Evolutionary conservation across 2,797 vertebrate genomes (phyloP).

Genomic region (Crocodylus rhombifer): DNA sequence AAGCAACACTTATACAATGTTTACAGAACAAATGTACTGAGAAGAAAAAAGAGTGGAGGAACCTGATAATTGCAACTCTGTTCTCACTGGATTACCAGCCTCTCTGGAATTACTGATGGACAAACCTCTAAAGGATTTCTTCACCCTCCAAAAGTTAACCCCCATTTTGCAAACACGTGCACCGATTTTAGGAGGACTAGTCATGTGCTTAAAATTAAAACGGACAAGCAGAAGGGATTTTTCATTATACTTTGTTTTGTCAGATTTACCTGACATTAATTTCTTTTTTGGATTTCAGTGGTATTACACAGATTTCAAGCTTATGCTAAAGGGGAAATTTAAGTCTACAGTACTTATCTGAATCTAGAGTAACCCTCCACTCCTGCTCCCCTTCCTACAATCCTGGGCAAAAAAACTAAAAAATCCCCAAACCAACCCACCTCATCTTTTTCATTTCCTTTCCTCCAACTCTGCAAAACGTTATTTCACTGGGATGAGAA

Average conservation of each 20-base stretch:
- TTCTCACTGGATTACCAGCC: not conserved
- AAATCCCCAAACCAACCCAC: too few relatives aligned
- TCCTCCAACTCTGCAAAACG: not conserved
- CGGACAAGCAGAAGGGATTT: not conserved
- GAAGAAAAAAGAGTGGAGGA: not conserved
- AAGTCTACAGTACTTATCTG: not conserved
- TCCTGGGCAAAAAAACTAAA: rapidly evolving
- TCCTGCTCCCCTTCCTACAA: rapidly evolving
- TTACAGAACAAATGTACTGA: not conserved
- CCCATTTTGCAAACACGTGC: not conserved
- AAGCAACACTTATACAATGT: slow-evolving; percentile 4
- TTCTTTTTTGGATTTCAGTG: not conserved
- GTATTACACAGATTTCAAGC: rapidly evolving
- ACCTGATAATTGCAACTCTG: not conserved
- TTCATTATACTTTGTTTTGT: rapidly evolving
- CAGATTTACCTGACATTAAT: not conserved
- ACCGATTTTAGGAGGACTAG: not conserved
- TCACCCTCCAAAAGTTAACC: not conserved
- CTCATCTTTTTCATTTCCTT: not conserved
- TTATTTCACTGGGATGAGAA: not conserved
- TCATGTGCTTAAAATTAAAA: not conserved
- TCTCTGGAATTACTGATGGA: not conserved
- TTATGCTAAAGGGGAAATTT: not conserved
- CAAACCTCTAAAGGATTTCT: not conserved
- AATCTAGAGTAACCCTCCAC: not conserved